These are phyloP conservation scores for Daboia siamensis DNA, from an alignment of 2,113 vertebrate genomes.

Conservation along the genomic window DNA sequence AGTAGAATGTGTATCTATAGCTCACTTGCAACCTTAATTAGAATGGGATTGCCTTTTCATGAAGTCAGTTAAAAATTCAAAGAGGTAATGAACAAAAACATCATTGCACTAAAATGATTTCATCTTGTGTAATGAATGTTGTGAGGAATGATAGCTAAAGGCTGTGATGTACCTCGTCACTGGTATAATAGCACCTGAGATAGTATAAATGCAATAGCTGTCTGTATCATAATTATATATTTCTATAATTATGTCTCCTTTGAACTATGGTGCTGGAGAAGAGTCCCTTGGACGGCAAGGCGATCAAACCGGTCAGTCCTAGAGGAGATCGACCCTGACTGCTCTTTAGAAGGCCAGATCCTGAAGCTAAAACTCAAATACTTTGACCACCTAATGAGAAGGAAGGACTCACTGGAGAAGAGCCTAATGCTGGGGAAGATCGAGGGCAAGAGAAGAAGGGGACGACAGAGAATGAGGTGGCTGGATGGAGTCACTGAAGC, in stretches of 20 bases:
- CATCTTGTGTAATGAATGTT: neutral
- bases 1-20: constrained; percentile 76
- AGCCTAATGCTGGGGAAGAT: too few relatives aligned
- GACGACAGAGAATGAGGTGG: too few relatives aligned
- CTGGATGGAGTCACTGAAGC: too few relatives aligned
- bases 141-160: neutral
- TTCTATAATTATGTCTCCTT: neutral
- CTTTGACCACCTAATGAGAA: too few relatives aligned
- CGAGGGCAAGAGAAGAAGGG: too few relatives aligned
- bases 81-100: neutral
- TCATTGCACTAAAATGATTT: neutral
- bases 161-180: neutral
- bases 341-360: too few relatives aligned
- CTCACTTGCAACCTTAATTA: constrained; percentile 62
- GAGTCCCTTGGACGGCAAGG: too few relatives aligned
- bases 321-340: too few relatives aligned
- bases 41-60: neutral
- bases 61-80: neutral
- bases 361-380: too few relatives aligned
- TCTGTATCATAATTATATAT: neutral
- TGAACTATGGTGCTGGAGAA: too few relatives aligned
- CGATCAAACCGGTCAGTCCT: too few relatives aligned
- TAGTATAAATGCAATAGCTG: neutral
- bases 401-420: too few relatives aligned
- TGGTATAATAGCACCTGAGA: neutral